phyloP scores from a whole-genome alignment of 2,113 vertebrate genomes.

The Nibea albiflora region DNA sequence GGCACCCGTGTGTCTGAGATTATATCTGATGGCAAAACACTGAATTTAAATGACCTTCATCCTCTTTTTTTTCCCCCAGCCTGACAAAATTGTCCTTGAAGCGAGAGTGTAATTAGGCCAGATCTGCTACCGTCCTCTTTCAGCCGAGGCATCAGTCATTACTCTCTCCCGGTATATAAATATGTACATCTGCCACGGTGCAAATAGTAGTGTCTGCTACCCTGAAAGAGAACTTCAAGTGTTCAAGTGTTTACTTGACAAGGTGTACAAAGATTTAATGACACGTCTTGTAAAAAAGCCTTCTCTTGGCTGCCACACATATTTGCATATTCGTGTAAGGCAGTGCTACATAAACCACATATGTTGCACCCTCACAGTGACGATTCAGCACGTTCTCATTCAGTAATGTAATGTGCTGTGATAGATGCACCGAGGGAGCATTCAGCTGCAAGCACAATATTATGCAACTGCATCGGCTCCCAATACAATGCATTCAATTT shows the following conservation, averaged over 20 bases:
- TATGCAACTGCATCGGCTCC: conserved; percentile 12
- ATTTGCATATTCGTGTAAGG: conserved; percentile 17
- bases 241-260: conserved; percentile 19
- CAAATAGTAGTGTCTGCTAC: not conserved
- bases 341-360: not conserved
- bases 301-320: not conserved
- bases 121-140: conserved; percentile 30
- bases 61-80: conserved; percentile 22
- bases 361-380: not conserved
- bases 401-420: not conserved
- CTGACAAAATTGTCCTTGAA: conserved; percentile 56
- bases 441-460: not conserved
- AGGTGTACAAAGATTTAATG: not conserved
- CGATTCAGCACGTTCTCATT: not conserved
- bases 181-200: not conserved
- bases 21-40: conserved; percentile 56
- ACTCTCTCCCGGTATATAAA: conserved; percentile 4
- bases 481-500: conserved; percentile 5
- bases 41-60: conserved; percentile 64
- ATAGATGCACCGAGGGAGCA: not conserved
- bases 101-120: conserved; percentile 60
- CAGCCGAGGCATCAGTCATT: not conserved
- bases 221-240: not conserved
- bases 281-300: not conserved
- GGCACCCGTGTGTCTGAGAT: conserved; percentile 31